A percentile compares a stretch with the other conserved stretches of the same genome.
Conservation (phyloP, 2,888 invertebrate genomes). For the Patella depressa region DNA sequence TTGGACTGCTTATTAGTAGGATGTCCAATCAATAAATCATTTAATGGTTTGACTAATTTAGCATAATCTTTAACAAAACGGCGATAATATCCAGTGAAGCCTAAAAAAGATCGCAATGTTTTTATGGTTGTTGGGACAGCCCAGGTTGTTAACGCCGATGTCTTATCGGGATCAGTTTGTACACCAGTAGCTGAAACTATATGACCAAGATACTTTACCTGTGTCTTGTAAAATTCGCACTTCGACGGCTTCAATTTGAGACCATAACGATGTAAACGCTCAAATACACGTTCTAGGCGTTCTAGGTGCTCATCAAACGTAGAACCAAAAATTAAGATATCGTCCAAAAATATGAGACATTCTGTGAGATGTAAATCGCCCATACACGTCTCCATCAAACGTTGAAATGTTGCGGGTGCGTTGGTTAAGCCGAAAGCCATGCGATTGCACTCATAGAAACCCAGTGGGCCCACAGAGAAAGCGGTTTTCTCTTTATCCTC, state of each 20-base stretch:
- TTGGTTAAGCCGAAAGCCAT: constrained; percentile 38
- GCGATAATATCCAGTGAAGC: constrained; percentile 25
- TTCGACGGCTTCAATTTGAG: constrained; percentile 34
- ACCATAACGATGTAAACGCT: constrained; percentile 20
- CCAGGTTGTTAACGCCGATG: too few relatives aligned
- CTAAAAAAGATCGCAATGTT: neutral
- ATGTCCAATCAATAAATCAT: constrained; percentile 24
- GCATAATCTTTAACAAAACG: constrained; percentile 31
- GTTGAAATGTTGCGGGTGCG: constrained; percentile 33
- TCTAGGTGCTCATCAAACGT: constrained; percentile 27
- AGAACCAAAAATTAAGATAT: constrained; percentile 36
- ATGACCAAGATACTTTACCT: constrained; percentile 36
- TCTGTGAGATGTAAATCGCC: constrained; percentile 33
- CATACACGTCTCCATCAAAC: constrained; percentile 34
- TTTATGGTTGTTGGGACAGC: constrained; percentile 26
- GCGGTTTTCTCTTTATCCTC: too few relatives aligned
- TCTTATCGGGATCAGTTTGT: too few relatives aligned
- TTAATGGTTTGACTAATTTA: constrained; percentile 31
- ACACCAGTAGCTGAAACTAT: too few relatives aligned
- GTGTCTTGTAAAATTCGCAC: constrained; percentile 22
- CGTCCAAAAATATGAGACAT: constrained; percentile 38
- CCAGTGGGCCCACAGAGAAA: constrained; percentile 4
- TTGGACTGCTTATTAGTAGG: constrained; percentile 16
- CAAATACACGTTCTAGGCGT: constrained; percentile 26
- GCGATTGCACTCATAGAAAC: constrained; percentile 35